These are phyloP conservation scores for Aselliscus stoliczkanus DNA, from an alignment of 2,797 vertebrate species.

Conservation along the genomic window DNA sequence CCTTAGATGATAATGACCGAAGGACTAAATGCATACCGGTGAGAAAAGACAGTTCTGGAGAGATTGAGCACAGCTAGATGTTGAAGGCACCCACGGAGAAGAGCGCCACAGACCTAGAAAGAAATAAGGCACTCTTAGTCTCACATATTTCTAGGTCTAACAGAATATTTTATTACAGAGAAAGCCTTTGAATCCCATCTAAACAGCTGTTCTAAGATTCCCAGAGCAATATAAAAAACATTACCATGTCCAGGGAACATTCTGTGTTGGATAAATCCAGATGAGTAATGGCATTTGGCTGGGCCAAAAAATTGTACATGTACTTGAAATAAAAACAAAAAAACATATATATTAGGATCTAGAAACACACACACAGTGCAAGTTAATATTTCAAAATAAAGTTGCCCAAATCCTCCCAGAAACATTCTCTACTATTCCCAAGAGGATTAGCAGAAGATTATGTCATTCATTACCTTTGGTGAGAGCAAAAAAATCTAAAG, in stretches of 20 bases:
- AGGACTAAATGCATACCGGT: slow-evolving; percentile 85
- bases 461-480: neutral
- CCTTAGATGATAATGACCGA: neutral
- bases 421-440: neutral
- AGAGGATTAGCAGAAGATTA: neutral
- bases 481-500: neutral
- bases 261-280: slow-evolving; percentile 97
- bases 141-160: neutral
- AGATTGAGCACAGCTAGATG: slow-evolving; percentile 92
- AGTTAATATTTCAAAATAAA: neutral
- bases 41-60: slow-evolving; percentile 93
- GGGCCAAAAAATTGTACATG: slow-evolving; percentile 93
- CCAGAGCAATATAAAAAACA: neutral
- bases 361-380: neutral
- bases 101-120: slow-evolving; percentile 91
- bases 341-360: slow-evolving; percentile 2
- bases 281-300: slow-evolving; percentile 91
- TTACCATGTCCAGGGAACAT: slow-evolving; percentile 95
- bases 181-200: neutral
- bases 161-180: neutral
- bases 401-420: neutral
- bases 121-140: neutral
- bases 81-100: slow-evolving; percentile 92
- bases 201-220: neutral
- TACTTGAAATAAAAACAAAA: slow-evolving; percentile 81